Conservation (phyloP, 2,888 invertebrate species). For the Bimastos eiseni region DNA sequence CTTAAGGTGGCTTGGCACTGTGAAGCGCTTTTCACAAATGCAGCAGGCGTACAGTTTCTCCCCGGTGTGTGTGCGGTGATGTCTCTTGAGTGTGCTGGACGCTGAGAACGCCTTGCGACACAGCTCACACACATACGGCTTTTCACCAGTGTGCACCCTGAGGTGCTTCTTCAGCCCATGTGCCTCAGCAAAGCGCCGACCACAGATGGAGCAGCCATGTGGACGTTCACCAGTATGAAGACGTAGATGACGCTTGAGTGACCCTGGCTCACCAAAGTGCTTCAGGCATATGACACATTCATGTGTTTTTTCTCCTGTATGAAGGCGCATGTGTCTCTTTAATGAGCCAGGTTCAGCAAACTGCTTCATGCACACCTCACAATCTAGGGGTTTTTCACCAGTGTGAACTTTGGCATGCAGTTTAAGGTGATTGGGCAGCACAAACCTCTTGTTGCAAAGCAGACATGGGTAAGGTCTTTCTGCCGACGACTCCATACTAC, state of each 20-base stretch:
- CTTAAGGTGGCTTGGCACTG: conserved; percentile 15
- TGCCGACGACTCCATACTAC: background rate
- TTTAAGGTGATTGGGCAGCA: conserved; percentile 19
- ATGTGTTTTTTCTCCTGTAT: background rate
- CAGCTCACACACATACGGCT: conserved; percentile 18
- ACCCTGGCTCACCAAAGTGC: conserved; percentile 1
- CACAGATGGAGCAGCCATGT: conserved; percentile 2
- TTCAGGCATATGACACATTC: conserved; percentile 22
- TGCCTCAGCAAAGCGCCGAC: conserved; percentile 16
- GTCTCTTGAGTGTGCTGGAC: conserved; percentile 19
- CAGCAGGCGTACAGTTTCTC: conserved; percentile 33
- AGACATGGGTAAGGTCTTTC: conserved; percentile 15
- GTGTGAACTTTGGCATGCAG: conserved; percentile 22
- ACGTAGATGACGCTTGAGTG: conserved; percentile 17
- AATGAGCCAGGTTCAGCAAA: conserved; percentile 19
- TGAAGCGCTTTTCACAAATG: conserved; percentile 37
- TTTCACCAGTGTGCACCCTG: conserved; percentile 8
- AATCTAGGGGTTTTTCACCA: conserved; percentile 1
- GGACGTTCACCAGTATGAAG: conserved; percentile 25
- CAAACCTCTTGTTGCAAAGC: conserved; percentile 22
- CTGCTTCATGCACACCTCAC: conserved; percentile 18
- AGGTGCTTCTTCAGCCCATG: conserved; percentile 21
- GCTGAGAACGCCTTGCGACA: conserved; percentile 6
- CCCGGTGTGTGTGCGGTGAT: conserved; percentile 35
- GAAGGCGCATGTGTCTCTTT: conserved; percentile 21